These are phyloP conservation scores for Nasalis larvatus DNA, from an alignment of 2,113 vertebrate species.

Conservation along the genomic window DNA sequence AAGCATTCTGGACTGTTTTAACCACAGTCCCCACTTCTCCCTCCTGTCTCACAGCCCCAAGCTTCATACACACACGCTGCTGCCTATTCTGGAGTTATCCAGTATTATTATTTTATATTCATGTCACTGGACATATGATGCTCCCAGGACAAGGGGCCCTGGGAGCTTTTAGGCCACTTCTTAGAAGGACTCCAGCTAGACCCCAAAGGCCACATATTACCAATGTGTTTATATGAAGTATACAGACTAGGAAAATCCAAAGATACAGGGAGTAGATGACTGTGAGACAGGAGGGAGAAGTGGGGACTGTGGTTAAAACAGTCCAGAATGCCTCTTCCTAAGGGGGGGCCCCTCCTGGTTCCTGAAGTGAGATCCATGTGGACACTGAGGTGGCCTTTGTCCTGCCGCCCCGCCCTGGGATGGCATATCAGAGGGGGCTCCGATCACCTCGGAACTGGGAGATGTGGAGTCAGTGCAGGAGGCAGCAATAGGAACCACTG, in stretches of 20 bases:
- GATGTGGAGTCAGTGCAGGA: not conserved
- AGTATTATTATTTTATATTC: not conserved
- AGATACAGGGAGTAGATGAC: not conserved
- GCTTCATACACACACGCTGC: not conserved
- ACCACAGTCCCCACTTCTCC: not conserved
- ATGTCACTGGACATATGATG: fast-evolving
- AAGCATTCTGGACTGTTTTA: not conserved
- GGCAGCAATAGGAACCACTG: not conserved
- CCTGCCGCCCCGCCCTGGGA: too few relatives aligned
- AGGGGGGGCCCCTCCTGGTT: not conserved
- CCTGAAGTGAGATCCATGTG: not conserved
- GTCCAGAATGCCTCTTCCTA: not conserved
- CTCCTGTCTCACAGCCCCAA: not conserved
- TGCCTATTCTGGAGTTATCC: not conserved
- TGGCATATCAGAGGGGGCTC: fast-evolving
- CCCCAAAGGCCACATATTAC: not conserved
- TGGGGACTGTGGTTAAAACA: not conserved
- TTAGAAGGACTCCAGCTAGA: not conserved
- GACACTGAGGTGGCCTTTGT: not conserved
- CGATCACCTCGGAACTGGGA: not conserved
- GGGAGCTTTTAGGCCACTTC: not conserved
- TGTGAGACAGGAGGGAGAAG: not conserved
- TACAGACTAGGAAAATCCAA: not conserved
- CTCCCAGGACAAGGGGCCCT: not conserved
- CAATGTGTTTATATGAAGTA: not conserved